Base-by-base conservation (phyloP, 2,797 vertebrate genomes). In the Ctenopoma multispine region DNA sequence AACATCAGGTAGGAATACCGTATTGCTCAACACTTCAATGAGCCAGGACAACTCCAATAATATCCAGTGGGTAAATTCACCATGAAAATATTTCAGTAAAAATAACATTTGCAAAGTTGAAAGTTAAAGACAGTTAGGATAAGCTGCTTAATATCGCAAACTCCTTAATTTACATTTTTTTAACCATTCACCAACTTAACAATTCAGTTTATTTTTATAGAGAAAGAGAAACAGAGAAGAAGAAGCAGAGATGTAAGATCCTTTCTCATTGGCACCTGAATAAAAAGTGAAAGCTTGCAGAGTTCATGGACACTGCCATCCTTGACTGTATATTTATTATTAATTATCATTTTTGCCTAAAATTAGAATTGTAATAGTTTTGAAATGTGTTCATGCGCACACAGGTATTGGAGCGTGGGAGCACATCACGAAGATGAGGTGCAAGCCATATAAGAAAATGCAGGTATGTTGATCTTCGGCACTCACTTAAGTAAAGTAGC, bases 401-500 rank as follows among this genome's bases (percentile, higher is more conserved):
- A 17, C 82, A 99, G 98, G 96, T 91, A 92, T 98, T 87, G 98
- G 97, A 75, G 98, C 95, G 70, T 99, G 98, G 98, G 96, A 98
- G 72, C 94, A 96, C 3, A 92, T 99, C 79, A 92, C 93, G 85
- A 93, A 90, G 50, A 94, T 97, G 96, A 96, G 97, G 89, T 93
- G 85, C 87, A 98, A 97, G 90, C 92, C 97, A 0, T 99, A 97
- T 85, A 95, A 96, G 75, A 94, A 96, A 89, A 99, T 99, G 97
- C 98, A 99, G 97, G 98, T 99, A 90, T 62, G 72, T 80, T 64
- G 1, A 67, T 38, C 13, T 64, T 66, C n/a, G 53, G 21, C 40
- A 67, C 14, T 46, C 24, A 18, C 4, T 54, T 24, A 38, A 3
- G 2, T 34, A 18, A 17, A 20, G 17, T 55, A 31, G 1, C 8